Evolutionary conservation across 2,888 invertebrate genomes (phyloP).

Genomic region (Augochlorella aurata): DNA sequence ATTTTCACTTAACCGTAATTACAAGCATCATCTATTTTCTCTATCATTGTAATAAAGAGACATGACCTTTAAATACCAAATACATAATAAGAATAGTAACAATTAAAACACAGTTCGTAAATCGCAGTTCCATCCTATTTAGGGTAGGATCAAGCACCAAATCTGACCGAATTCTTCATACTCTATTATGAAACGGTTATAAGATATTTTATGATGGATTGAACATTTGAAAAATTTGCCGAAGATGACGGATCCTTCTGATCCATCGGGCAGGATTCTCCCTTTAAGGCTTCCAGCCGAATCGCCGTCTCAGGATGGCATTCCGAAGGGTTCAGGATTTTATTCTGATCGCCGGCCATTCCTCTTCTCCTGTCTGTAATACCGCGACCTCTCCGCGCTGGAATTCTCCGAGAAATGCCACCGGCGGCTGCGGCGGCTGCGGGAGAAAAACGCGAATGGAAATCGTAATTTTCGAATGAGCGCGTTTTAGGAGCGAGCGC

Average conservation of each 20-base stretch:
- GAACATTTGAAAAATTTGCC: background rate
- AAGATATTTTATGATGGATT: background rate
- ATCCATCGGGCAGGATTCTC: background rate
- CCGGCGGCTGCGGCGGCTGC: background rate
- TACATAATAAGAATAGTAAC: no score
- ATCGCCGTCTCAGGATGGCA: slow-evolving; percentile 20
- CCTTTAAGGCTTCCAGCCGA: slow-evolving; percentile 11
- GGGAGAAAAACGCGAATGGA: slow-evolving; percentile 28
- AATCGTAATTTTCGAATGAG: slow-evolving; percentile 46
- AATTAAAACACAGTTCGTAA: no score
- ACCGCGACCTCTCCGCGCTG: slow-evolving; percentile 38
- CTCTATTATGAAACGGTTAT: no score
- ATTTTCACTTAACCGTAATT: no score
- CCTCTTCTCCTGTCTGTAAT: slow-evolving; percentile 49
- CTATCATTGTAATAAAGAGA: no score
- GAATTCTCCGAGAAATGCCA: slow-evolving; percentile 41
- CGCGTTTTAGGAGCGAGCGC: background rate
- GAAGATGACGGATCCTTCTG: background rate
- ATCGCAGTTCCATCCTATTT: no score
- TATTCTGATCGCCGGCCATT: slow-evolving; percentile 56
- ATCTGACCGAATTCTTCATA: no score
- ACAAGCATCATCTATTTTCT: no score
- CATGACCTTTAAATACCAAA: no score
- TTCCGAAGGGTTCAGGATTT: slow-evolving; percentile 44
- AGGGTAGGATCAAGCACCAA: no score